phyloP scores from a whole-genome alignment of 1,140 invertebrate genomes.

The Ostrea edulis region DNA sequence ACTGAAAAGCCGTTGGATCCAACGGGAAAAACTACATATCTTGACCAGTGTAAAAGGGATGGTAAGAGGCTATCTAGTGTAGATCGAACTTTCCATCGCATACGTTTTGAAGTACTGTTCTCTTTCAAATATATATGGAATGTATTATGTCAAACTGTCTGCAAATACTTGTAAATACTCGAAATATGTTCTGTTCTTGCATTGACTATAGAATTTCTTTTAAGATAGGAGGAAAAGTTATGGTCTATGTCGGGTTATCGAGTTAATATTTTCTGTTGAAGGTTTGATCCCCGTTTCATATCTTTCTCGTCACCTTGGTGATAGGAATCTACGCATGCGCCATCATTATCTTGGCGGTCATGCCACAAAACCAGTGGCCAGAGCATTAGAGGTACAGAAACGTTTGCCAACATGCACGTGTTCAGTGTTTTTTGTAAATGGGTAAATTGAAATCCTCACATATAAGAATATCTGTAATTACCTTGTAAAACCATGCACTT shows the following conservation, averaged over 20 bases:
- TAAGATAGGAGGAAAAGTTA: no score
- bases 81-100: no score
- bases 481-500: no score
- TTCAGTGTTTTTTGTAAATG: no score
- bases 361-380: constrained; percentile 71
- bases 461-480: no score
- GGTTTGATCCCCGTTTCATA: constrained; percentile 73
- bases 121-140: not conserved
- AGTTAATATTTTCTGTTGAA: constrained; percentile 48
- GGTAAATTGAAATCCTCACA: no score
- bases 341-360: constrained; percentile 74
- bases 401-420: no score
- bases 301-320: constrained; percentile 69
- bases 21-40: constrained; percentile 64
- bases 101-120: no score
- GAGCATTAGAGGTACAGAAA: constrained; percentile 71
- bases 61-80: constrained; percentile 45
- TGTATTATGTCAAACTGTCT: not conserved
- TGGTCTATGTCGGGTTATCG: not conserved
- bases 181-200: not conserved
- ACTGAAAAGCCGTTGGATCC: constrained; percentile 62
- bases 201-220: no score
- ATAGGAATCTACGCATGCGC: constrained; percentile 70
- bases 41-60: constrained; percentile 63
- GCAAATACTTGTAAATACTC: not conserved